Base-by-base conservation (phyloP, 1,140 invertebrate genomes). In the Dreissena rostriformis region DNA sequence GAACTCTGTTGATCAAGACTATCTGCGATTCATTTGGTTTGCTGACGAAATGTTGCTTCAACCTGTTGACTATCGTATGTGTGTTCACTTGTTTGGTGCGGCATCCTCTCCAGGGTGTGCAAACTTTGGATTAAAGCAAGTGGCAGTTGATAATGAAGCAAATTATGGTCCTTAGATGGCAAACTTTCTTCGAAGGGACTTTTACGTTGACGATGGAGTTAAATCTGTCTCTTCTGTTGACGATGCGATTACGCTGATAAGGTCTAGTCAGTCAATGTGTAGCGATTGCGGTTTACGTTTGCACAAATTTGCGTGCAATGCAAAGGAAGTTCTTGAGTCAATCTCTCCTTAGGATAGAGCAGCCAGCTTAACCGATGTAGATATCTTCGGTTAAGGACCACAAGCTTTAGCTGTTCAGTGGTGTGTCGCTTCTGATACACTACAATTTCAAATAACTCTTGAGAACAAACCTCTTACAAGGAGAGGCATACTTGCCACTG, bases 51-150 rank as follows among this genome's bases (percentile, higher is more conserved):
- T 29, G 0, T 24, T 19, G 17, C 22, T 24, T 5, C 39, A 82
- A 66, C 83, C 86, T 7, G 26, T 63, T 15, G 84, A 74, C 0
- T 88, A 84, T 75, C 53, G 86, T 0, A 87, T 88, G 88, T 63
- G 12, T 29, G 72, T 83, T 22, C 88, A 88, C 65, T 57, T 87
- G 4, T 88, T 88, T 77, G 87, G 86, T 24, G 87, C 86, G 1
- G 53, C 73, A 2, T 88, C 83, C 24, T 87, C 84, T 15, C 88
- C 84, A 0, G 79, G 87, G 0, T 84, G 83, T 65, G 86, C 86
- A 14, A 86, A 84, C 55, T 85, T 65, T 82, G 81, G 70, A 19
- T 65, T 87, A 8, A 82, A 84, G 17, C 28, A 74, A 26, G n/a
- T 78, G 10, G 83, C 85, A 14, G 49, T 26, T 0, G 55, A 72